Evolutionary conservation across 2,888 invertebrate species (phyloP), one percentile per base, ranked within the genome.

Genomic region (Aethes cnicana): DNA sequence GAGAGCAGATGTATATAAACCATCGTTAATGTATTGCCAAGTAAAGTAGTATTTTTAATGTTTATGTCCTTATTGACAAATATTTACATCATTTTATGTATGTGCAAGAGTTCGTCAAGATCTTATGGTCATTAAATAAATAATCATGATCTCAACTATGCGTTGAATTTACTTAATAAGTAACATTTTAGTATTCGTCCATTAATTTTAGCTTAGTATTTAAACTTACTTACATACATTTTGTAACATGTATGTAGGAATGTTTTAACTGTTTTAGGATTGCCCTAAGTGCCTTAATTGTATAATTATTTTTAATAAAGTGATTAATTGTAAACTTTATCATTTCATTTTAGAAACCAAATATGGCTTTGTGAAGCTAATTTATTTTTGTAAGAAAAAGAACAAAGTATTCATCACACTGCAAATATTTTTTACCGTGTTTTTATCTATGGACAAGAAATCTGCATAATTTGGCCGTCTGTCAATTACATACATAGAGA

Each of bases 231-330:
- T 48, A 14, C 6, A 30, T 47, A 47, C 47, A 17, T 8, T 36
- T 47, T 23, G 42, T 43, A 39, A n/a, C 7, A 16, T 30, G 12
- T n/a, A 42, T 33, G n/a, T 44, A 33, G 25, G 14, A 35, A 47
- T 23, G 35, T 44, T 43, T 37, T 18, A 37, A 39, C n/a, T 32
- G 3, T 30, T 3, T 42, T 47, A 30, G 30, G 8, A 23, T 2
- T 26, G 26, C 37, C 28, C 18, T 46, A 33, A 52, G 52, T 52
- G 52, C 52, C 52, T 52, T 52, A 32, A 46, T 39, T 37, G 18
- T 33, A 39, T 9, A 30, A 36, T 14, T 37, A 37, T 44, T 32
- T 48, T 17, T 44, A 52, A 52, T 52, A 52, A 52, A 52, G 9
- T 44, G 17, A 46, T 39, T 52, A 39, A 20, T 39, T 46, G 9